Conservation (phyloP, 2,113 vertebrate genomes). For the Jaculus jaculus region DNA sequence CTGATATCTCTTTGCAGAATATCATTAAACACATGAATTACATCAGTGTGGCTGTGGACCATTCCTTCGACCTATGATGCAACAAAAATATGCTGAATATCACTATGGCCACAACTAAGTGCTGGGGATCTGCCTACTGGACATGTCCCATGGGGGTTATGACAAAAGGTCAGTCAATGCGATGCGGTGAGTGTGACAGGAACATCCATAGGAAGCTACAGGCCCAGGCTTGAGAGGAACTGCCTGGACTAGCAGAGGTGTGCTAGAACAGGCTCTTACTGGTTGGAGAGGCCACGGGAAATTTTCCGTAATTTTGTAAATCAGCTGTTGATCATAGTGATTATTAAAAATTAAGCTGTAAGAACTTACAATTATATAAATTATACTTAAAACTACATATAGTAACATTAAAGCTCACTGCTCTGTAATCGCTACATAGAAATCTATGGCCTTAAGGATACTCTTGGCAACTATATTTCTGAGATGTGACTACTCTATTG, state of each 20-base stretch:
- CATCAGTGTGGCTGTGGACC: background rate
- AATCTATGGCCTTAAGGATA: background rate
- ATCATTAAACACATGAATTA: background rate
- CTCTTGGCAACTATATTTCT: background rate
- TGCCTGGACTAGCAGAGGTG: too few relatives aligned
- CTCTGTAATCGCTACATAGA: background rate
- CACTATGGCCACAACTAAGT: background rate
- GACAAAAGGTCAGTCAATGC: background rate
- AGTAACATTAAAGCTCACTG: background rate
- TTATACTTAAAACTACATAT: background rate
- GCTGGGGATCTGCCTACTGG: background rate
- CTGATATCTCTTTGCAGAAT: background rate
- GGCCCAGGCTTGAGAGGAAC: background rate
- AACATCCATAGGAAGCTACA: background rate
- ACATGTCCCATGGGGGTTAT: background rate
- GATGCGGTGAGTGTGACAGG: background rate
- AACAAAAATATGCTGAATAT: background rate
- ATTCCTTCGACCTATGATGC: background rate
- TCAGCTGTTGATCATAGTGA: background rate
- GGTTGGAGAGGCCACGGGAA: background rate
- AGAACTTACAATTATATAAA: background rate
- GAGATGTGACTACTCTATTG: background rate
- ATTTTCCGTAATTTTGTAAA: conserved; percentile 17
- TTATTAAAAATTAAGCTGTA: background rate
- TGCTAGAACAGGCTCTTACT: background rate